Conservation (phyloP, 1,140 invertebrate genomes). For the Drosophila bipectinata region DNA sequence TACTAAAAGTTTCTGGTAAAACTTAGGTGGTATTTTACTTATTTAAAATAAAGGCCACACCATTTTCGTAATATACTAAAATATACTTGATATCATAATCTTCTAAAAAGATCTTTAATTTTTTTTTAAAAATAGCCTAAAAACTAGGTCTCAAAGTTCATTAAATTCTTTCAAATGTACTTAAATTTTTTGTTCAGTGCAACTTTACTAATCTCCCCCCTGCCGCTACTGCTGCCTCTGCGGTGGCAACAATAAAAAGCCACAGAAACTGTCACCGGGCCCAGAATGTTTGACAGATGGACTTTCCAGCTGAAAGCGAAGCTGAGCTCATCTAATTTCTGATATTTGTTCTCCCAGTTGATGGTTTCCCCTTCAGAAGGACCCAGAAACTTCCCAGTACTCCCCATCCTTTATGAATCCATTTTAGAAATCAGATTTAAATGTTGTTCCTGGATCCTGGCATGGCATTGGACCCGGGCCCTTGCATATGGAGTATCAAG, state of each 20-base stretch:
- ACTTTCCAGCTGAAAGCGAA: slow-evolving; percentile 38
- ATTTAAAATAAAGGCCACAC: too few relatives aligned
- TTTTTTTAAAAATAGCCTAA: too few relatives aligned
- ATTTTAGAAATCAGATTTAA: slow-evolving; percentile 47
- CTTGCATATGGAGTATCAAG: slow-evolving; percentile 38
- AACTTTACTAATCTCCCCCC: background rate
- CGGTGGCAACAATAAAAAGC: slow-evolving; percentile 61
- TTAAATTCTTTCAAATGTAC: background rate
- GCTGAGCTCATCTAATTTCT: slow-evolving; percentile 73
- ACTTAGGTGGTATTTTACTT: too few relatives aligned
- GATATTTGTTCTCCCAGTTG: slow-evolving; percentile 51
- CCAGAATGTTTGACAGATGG: slow-evolving; percentile 73
- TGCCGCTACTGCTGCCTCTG: background rate
- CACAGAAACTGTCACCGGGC: slow-evolving; percentile 68
- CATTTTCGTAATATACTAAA: too few relatives aligned
- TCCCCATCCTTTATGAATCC: background rate
- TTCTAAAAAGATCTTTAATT: too few relatives aligned
- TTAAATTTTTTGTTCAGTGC: slow-evolving; percentile 2
- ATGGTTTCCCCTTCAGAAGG: background rate
- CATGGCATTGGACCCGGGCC: slow-evolving; percentile 9
- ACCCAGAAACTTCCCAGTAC: too few relatives aligned
- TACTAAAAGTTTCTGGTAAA: too few relatives aligned
- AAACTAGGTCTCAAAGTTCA: background rate
- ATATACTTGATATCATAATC: too few relatives aligned
- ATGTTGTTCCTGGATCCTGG: slow-evolving; percentile 8